Base-by-base conservation (phyloP, 53 echinoderm and acorn worm species). In the Luidia sarsii region DNA sequence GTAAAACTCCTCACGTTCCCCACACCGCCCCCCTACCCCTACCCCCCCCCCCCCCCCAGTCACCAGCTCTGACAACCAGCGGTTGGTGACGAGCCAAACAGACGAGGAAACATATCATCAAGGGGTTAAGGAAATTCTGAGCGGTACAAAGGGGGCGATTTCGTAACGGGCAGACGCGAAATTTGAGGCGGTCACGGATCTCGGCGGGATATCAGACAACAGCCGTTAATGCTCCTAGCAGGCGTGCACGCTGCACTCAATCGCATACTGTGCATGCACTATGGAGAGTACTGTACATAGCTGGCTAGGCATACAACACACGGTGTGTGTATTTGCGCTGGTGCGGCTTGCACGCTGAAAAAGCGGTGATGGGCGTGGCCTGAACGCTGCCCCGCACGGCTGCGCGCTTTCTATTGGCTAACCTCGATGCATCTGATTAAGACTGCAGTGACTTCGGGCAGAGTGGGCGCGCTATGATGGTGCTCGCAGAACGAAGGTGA, bases 131-230 rank as follows among this genome's bases (percentile, higher is more conserved):
- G 48, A 77, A 77, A 77, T 77, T 77, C 77, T 77, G 41, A 60
- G 77, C 77, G 77, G 77, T 77, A 77, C 77, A 77, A 77, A 77
- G 77, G 77, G n/a, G 77, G 77, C 77, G 77, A 60, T 77, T 77
- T 77, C 77, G 60, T 77, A 77, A 77, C 77, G 60, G 60, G 77
- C 77, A 61, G 77, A 77, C 77, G 27, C 55, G 77, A 77, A 77
- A 77, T 77, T 77, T 21, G 61, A 77, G 61, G 36, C 77, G 43
- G 77, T 77, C 77, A 77, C 61, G 77, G 77, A 77, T 77, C 77
- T 77, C 77, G 18, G 59, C 77, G 62, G 61, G 57, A 77, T 41
- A 41, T 77, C 77, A 77, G 60, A 77, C 77, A 77, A 77, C 77
- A 77, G 77, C 48, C 77, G 77, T 61, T 77, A 57, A 77, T 77